A percentile compares a stretch with the other conserved stretches of the same genome.
Conservation (phyloP, 2,113 vertebrate species). For the Caracal caracal region DNA sequence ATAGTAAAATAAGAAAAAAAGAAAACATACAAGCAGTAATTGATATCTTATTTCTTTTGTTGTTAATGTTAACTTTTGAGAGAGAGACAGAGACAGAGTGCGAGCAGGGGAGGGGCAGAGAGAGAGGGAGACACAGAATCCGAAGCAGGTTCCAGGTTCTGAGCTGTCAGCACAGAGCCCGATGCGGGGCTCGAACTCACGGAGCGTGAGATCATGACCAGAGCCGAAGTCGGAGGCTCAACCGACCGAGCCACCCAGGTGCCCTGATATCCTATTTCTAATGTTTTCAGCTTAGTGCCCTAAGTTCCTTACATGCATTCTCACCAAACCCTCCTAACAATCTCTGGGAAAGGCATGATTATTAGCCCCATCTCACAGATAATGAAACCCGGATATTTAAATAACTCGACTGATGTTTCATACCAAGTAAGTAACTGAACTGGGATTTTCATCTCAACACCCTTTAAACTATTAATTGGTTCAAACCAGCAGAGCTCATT, state of each 20-base stretch:
- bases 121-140: too few relatives aligned
- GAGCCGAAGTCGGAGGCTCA: too few relatives aligned
- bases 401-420: not conserved
- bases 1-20: not conserved
- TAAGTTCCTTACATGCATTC: not conserved
- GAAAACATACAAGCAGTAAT: not conserved
- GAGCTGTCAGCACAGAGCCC: too few relatives aligned
- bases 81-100: too few relatives aligned
- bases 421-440: not conserved
- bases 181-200: fast-evolving
- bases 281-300: not conserved
- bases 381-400: not conserved
- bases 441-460: not conserved
- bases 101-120: too few relatives aligned
- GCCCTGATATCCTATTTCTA: not conserved
- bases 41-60: not conserved
- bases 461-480: not conserved
- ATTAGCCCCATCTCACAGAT: not conserved
- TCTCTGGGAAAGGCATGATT: not conserved
- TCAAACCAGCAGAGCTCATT: not conserved
- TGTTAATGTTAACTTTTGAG: too few relatives aligned
- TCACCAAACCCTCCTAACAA: not conserved
- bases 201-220: too few relatives aligned
- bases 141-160: too few relatives aligned
- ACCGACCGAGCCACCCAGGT: too few relatives aligned